phyloP scores from a whole-genome alignment of 2,113 vertebrate species.

The Lamprologus sp. region DNA sequence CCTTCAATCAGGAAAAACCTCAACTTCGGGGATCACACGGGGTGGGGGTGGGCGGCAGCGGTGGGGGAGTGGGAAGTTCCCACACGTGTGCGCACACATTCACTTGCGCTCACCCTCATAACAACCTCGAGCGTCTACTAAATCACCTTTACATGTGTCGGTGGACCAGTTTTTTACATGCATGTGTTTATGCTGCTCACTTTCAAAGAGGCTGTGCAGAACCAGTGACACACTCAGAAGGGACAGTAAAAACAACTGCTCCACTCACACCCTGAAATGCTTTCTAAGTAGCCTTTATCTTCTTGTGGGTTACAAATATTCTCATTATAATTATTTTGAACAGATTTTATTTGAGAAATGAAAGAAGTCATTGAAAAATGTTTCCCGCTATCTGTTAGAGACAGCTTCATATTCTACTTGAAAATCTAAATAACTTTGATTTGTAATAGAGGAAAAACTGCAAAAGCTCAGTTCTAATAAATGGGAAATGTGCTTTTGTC shows the following conservation, averaged over 20 bases:
- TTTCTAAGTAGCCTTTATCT: background rate
- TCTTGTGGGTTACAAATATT: background rate
- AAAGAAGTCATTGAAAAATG: background rate
- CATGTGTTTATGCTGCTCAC: background rate
- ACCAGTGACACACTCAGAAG: background rate
- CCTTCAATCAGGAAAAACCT: slow-evolving; percentile 30
- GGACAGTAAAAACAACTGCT: background rate
- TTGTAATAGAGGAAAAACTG: background rate
- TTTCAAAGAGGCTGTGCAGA: background rate
- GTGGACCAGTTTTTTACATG: background rate
- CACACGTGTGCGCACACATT: background rate
- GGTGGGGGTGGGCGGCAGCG: background rate
- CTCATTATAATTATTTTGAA: background rate
- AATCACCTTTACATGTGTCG: slow-evolving; percentile 21
- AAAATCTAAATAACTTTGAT: background rate
- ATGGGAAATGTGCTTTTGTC: background rate
- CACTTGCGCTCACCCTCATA: background rate
- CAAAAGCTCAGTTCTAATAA: background rate
- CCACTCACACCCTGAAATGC: background rate
- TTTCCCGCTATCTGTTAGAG: background rate
- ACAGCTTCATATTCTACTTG: background rate
- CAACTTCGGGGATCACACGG: slow-evolving; percentile 20
- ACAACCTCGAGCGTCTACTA: background rate
- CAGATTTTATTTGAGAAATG: background rate
- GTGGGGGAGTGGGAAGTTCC: background rate